Base-by-base conservation (phyloP, 2,888 invertebrate genomes). In the Entomobrya proxima region DNA sequence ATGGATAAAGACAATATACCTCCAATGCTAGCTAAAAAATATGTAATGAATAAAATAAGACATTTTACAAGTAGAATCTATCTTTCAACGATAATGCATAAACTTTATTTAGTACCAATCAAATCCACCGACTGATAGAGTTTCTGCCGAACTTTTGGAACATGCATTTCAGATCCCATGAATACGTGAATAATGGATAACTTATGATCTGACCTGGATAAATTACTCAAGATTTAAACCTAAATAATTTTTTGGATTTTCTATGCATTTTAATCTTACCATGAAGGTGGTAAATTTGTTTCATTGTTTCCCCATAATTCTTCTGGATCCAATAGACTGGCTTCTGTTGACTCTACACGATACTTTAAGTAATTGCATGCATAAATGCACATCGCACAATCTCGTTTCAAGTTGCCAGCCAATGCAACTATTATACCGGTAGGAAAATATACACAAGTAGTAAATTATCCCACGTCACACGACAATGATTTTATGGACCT, bases 351-450 rank as follows among this genome's bases (percentile, higher is more conserved):
- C 30, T 85, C 85, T 5, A 37, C 47, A 21, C 27, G 50, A n/a
- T 80, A 85, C n/a, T 80, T 85, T 21, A 85, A 74, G 21, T 85
- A 74, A 52, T 85, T 85, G n/a, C 85, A 85, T 15, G 64, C 72
- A 35, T 78, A 84, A 1, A 21, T 64, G n/a, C 84, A 83, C n/a
- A 11, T 15, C n/a, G 83, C 15, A 18, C 83, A 83, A 13, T 64
- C 64, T 1, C 47, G 32, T 27, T 50, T 61, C 30, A 75, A 50
- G n/a, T 75, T 75, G 24, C 82, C 64, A 5, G 61, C 81, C 5
- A 81, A 30, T 15, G 27, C 9, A 64, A 30, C 82, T 82, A 11
- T 5, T 47, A 47, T 47, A 3, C 7, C n/a, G 30, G 15, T 9
- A 40, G 15, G 9, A 15, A 15, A 40, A 40, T 55, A 21, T 4